Conservation (phyloP, 1,140 invertebrate genomes). For the Micrasema longulum region DNA sequence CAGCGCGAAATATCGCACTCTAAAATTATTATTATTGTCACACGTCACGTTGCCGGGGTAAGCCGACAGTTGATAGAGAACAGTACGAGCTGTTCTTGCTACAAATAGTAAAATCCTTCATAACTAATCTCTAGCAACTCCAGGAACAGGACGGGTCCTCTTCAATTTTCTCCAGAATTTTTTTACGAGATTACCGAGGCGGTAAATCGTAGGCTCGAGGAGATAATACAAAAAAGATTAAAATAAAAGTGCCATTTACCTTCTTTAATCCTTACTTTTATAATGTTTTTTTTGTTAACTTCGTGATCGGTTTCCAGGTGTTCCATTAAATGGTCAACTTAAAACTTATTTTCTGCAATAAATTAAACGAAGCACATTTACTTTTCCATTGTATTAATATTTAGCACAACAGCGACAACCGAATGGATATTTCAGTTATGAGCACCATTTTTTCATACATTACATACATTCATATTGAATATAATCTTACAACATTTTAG, state of each 20-base stretch:
- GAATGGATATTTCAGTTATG: no score
- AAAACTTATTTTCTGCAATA: no score
- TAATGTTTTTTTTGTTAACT: background rate
- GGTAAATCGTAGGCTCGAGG: constrained; percentile 15
- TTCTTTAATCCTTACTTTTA: constrained; percentile 12
- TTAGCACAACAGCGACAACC: no score
- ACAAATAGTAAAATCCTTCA: background rate
- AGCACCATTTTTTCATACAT: no score
- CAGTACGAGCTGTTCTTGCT: background rate
- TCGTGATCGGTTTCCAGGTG: constrained; percentile 6
- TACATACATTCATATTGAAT: no score
- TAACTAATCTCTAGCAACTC: constrained; percentile 17
- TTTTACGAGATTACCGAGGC: background rate
- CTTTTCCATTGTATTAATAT: no score
- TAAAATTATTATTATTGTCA: background rate
- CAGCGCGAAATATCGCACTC: background rate
- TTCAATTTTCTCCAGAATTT: background rate
- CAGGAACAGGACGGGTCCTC: background rate
- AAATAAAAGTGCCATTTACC: constrained; percentile 18
- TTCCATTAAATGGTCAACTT: background rate
- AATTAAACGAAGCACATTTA: no score
- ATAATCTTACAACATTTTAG: no score
- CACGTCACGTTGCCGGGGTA: background rate
- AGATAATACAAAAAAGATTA: constrained; percentile 30
- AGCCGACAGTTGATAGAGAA: background rate